A percentile compares a stretch with the other conserved stretches of the same genome.
Evolutionary conservation across 1,140 invertebrate species (phyloP).

Genomic region (Apis dorsata): DNA sequence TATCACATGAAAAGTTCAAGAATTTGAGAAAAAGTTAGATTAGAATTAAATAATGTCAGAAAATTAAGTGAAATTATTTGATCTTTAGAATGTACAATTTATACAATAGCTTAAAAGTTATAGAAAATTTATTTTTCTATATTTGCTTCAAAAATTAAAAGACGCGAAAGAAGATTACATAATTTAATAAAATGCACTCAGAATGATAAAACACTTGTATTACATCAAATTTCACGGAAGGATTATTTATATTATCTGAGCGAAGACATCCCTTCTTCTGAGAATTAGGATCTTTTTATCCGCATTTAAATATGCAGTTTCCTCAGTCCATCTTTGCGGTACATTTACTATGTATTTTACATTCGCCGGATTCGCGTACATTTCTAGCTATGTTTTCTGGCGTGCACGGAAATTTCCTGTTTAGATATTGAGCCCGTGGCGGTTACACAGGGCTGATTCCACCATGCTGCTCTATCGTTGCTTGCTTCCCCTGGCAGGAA

Average conservation of each 20-base stretch:
- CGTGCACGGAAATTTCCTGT: slow-evolving; percentile 51
- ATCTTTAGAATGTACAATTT: no score
- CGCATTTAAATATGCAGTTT: slow-evolving; percentile 40
- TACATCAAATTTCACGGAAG: neutral
- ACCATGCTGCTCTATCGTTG: neutral
- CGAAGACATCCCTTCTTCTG: neutral
- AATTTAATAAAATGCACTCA: no score
- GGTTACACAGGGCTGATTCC: neutral
- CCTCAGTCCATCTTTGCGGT: neutral
- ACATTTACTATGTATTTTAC: slow-evolving; percentile 42
- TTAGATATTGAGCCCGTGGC: slow-evolving; percentile 3
- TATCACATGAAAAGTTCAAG: no score
- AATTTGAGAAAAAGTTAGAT: no score
- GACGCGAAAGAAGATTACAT: no score
- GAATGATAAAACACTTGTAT: neutral
- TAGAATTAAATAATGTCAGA: no score
- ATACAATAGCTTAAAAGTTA: no score
- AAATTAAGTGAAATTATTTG: no score
- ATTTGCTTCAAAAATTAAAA: no score
- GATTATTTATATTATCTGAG: neutral
- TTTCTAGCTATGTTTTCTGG: slow-evolving; percentile 4
- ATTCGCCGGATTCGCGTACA: slow-evolving; percentile 34
- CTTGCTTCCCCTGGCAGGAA: slow-evolving; percentile 31
- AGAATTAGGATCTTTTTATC: slow-evolving; percentile 37
- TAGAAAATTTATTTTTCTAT: no score